Conservation (phyloP, 2,888 invertebrate genomes). For the Hedychridium roseum region DNA sequence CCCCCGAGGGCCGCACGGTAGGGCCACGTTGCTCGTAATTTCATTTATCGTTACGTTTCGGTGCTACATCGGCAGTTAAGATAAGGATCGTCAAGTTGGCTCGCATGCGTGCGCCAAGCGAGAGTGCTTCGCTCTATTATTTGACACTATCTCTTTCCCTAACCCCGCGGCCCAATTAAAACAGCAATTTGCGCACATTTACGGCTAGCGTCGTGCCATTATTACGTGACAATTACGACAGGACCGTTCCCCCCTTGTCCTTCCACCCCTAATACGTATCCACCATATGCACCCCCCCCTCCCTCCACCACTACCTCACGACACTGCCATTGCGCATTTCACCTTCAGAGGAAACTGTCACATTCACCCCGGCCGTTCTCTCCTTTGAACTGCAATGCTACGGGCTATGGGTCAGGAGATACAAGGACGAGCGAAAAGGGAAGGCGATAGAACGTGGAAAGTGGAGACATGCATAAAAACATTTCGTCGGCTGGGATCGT, state of each 20-base stretch:
- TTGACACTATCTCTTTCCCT: slow-evolving; percentile 7
- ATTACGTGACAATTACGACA: slow-evolving; percentile 38
- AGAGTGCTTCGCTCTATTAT: slow-evolving; percentile 26
- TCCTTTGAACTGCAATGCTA: no score
- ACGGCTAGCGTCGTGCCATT: slow-evolving; percentile 22
- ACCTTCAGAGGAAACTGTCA: no score
- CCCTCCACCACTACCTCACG: not conserved
- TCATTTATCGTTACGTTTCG: slow-evolving; percentile 23
- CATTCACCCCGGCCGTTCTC: no score
- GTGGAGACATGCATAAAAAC: no score
- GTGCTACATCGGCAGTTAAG: slow-evolving; percentile 31
- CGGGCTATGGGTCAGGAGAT: no score
- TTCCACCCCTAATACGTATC: no score
- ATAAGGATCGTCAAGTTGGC: slow-evolving; percentile 22
- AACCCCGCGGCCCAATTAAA: slow-evolving; percentile 35
- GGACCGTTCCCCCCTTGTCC: not conserved
- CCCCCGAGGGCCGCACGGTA: not conserved
- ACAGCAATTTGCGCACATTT: slow-evolving; percentile 38
- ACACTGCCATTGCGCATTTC: no score
- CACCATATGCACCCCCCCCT: no score
- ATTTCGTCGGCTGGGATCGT: no score
- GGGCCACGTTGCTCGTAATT: not conserved
- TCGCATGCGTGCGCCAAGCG: slow-evolving; percentile 8
- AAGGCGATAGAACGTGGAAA: no score
- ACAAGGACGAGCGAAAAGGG: no score